Base-by-base conservation (phyloP, 2,888 invertebrate species). In the Sarcophaga carnaria region DNA sequence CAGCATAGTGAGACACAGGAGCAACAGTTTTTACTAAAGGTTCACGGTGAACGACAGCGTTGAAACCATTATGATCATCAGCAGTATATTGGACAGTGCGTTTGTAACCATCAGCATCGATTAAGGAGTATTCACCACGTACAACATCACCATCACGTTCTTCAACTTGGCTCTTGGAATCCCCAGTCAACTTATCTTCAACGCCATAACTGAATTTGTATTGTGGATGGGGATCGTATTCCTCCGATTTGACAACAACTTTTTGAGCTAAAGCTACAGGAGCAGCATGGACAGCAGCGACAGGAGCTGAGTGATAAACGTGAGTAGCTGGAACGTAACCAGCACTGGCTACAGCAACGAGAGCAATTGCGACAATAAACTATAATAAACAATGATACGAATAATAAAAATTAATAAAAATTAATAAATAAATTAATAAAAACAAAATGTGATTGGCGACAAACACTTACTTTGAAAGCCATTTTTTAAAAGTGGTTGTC, bases 141-240 rank as follows among this genome's bases (percentile, higher is more conserved):
- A 93, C 93, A 37, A 92, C 90, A 89, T 93, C 93, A 25, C 93
- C 93, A 88, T 93, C 92, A 54, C 93, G 93, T 49, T 91, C 91
- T 87, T 93, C 93, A 25, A 90, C 89, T 88, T 93, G 93, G 81
- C 90, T 93, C 90, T 93, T 93, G 22, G 91, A 91, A 81, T 93
- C 93, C 3, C 93, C 93, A 20, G 93, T 92, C 4, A 92, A 62
- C 3, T 90, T 83, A 85, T 93, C 93, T 74, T 93, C 91, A 10
- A 93, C 92, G 85, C 92, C 92, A 72, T 93, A 93, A 22, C 91
- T 91, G 89, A 89, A 93, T 79, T 91, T 91, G 90, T 93, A 93
- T 81, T 92, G 91, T 20, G 93, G 93, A 89, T 92, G 91, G 20
- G 92, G 90, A 76, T 93, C 92, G 88, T 91, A 91, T 67, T 91